A percentile compares a stretch with the other conserved stretches of the same genome.
phyloP scores from a whole-genome alignment of 2,113 vertebrate genomes.

The Pygoscelis antarcticus region DNA sequence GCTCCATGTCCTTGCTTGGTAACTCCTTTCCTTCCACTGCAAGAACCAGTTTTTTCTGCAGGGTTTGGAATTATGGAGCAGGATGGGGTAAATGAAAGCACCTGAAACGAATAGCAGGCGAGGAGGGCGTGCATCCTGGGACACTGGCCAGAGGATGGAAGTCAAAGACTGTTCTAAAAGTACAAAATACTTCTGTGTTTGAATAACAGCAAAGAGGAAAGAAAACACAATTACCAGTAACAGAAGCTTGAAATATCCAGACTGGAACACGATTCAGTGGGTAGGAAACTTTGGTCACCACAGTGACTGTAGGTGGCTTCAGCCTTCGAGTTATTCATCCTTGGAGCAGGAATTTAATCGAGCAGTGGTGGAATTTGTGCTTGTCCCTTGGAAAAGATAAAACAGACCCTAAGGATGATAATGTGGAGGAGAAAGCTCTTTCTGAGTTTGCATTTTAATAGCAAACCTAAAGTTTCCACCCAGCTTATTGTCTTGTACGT shows the following conservation, averaged over 20 bases:
- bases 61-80: neutral
- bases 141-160: neutral
- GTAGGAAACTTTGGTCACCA: neutral
- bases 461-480: neutral
- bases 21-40: neutral
- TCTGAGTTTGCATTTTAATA: neutral
- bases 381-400: neutral
- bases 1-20: neutral
- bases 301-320: neutral
- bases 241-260: neutral
- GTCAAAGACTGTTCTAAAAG: neutral
- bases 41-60: neutral
- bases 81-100: neutral
- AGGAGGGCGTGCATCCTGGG: rapidly evolving
- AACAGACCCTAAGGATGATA: neutral
- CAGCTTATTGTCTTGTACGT: neutral
- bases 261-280: neutral
- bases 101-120: neutral
- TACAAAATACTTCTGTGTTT: neutral
- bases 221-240: neutral
- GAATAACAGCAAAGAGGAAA: neutral
- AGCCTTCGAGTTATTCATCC: neutral
- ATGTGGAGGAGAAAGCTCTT: neutral
- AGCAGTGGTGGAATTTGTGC: neutral
- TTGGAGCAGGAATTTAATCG: neutral